Percentiles rank a stretch among this genome's conserved stretches.
These are phyloP conservation scores for Crax fasciolata DNA, from an alignment of 2,797 vertebrate species.

Conservation along the genomic window DNA sequence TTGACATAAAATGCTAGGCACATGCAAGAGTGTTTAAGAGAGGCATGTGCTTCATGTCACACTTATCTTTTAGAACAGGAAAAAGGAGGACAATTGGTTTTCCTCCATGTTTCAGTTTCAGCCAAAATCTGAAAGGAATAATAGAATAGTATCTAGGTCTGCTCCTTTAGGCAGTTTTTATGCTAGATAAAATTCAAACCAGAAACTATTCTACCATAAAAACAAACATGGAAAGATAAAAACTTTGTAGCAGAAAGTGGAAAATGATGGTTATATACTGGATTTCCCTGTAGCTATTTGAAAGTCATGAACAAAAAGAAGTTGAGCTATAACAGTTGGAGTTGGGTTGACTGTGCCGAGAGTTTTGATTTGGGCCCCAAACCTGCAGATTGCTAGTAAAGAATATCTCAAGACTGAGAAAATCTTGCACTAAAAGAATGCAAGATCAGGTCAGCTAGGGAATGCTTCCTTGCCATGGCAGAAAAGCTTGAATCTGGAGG, in stretches of 20 bases:
- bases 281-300: background rate
- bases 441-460: background rate
- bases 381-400: background rate
- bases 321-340: background rate
- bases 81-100: constrained; percentile 72
- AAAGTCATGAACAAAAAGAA: constrained; percentile 17
- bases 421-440: constrained; percentile 10
- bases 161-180: constrained; percentile 53
- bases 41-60: constrained; percentile 73
- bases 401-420: background rate
- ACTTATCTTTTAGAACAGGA: constrained; percentile 70
- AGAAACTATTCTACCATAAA: constrained; percentile 50
- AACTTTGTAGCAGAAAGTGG: constrained; percentile 37
- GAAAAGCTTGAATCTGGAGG: background rate
- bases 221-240: constrained; percentile 49
- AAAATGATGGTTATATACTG: constrained; percentile 24
- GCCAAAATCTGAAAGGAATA: constrained; percentile 64
- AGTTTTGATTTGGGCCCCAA: background rate
- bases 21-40: constrained; percentile 11
- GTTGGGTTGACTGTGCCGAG: background rate
- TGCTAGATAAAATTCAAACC: constrained; percentile 64
- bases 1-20: constrained; percentile 48
- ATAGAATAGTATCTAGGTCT: constrained; percentile 14
- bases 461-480: background rate
- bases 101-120: constrained; percentile 43